phyloP scores from a whole-genome alignment of 2,113 vertebrate genomes.

The Piprites chloris region DNA sequence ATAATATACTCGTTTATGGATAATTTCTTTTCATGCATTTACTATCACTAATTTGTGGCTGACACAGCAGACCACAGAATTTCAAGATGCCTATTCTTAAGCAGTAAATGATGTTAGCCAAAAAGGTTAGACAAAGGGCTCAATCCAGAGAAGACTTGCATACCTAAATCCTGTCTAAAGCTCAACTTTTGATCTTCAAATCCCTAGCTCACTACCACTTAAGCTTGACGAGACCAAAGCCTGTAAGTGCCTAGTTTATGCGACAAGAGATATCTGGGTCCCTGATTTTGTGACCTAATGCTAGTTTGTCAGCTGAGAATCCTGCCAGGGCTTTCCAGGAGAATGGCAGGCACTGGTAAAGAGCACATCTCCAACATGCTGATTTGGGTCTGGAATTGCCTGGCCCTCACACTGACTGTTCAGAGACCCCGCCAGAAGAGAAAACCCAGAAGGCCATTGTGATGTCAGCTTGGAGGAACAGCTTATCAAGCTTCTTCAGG shows the following conservation, averaged over 20 bases:
- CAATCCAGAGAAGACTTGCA: neutral
- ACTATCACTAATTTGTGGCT: neutral
- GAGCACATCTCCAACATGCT: neutral
- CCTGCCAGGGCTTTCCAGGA: neutral
- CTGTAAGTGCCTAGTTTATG: neutral
- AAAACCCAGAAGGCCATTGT: neutral
- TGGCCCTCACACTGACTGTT: neutral
- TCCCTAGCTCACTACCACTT: neutral
- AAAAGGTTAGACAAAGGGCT: conserved; percentile 12
- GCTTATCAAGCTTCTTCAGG: neutral
- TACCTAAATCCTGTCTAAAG: neutral
- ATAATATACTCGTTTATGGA: neutral
- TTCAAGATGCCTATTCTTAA: conserved; percentile 51
- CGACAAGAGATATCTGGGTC: neutral
- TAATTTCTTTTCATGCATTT: neutral
- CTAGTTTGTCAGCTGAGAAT: neutral
- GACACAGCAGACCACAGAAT: neutral
- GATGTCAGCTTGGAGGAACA: neutral
- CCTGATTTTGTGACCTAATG: neutral
- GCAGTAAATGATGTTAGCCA: neutral
- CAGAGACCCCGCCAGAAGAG: neutral
- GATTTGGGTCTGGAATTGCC: neutral
- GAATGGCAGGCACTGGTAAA: neutral
- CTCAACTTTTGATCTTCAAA: conserved; percentile 21
- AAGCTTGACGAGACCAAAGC: neutral